Base-by-base conservation (phyloP, 2,797 vertebrate genomes). In the Bovichtus variegatus region DNA sequence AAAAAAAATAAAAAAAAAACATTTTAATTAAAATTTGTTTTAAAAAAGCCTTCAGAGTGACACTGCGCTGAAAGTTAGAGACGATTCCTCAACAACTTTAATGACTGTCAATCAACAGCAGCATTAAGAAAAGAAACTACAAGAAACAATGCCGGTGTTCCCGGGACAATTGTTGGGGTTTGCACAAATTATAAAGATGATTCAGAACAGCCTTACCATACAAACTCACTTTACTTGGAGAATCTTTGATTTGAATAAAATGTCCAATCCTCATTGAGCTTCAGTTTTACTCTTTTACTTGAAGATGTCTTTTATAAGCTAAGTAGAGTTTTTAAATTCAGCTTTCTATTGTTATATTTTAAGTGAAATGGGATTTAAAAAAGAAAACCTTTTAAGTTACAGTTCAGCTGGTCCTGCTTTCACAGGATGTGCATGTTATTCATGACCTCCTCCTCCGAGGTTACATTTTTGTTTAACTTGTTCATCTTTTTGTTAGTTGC, bases 1-100 rank as follows among this genome's bases (percentile, higher is more conserved):
- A n/a, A n/a, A n/a, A n/a, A n/a, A n/a, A n/a, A n/a, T n/a, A n/a
- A n/a, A n/a, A n/a, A n/a, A n/a, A n/a, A n/a, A n/a, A n/a, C n/a
- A n/a, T n/a, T n/a, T n/a, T n/a, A n/a, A n/a, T n/a, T n/a, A n/a
- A n/a, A n/a, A n/a, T n/a, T n/a, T n/a, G n/a, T n/a, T n/a, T n/a
- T 18, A 72, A 53, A 49, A 31, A 80, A 60, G 47, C 36, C 46
- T 49, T 61, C 36, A 46, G 21, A 51, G 44, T 6, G 47, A 41
- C 47, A 27, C 15, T 36, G n/a, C 0, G 2, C 43, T 40, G 46
- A 68, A 63, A 59, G 58, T 63, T 25, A 46, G 41, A 59, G 9
- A 74, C 60, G 40, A 54, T 68, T 58, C 51, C 27, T 67, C 10
- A 43, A 40, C 47, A 53, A 21, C 53, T 74, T 54, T 60, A 57